A percentile compares a stretch with the other conserved stretches of the same genome.
Conservation (phyloP, 2,888 invertebrate genomes). For the Sepiola atlantica region DNA sequence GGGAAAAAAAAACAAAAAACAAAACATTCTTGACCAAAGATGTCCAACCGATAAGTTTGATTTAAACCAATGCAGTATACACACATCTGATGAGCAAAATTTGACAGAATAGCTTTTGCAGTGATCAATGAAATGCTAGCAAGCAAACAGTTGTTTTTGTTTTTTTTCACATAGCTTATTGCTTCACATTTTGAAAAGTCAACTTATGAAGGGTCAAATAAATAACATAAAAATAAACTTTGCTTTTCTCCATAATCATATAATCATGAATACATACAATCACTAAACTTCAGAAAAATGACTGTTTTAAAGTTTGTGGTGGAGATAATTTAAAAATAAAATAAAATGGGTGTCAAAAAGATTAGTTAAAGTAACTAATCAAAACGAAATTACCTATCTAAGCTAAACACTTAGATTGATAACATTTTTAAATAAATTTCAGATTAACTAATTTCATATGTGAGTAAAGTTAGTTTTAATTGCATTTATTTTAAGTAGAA, state of each 20-base stretch:
- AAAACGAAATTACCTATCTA: background rate
- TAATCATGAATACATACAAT: background rate
- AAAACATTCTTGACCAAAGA: background rate
- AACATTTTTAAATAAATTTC: background rate
- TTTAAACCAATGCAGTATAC: background rate
- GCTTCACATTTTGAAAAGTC: background rate
- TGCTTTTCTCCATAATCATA: background rate
- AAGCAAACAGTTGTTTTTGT: background rate
- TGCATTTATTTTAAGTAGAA: background rate
- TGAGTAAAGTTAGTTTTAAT: background rate
- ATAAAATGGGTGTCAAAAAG: background rate
- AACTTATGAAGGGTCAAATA: background rate
- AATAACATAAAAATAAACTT: background rate
- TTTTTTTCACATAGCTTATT: background rate
- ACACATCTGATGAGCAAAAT: background rate
- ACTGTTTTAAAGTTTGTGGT: background rate
- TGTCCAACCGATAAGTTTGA: background rate
- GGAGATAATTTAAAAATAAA: background rate
- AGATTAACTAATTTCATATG: background rate
- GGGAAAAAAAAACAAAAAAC: background rate
- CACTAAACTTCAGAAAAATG: background rate
- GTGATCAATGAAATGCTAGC: conserved; percentile 32
- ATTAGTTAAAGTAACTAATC: background rate
- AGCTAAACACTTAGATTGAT: background rate
- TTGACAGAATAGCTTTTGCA: background rate